phyloP scores from a whole-genome alignment of 2,888 invertebrate genomes.

The Cryptus armator region DNA sequence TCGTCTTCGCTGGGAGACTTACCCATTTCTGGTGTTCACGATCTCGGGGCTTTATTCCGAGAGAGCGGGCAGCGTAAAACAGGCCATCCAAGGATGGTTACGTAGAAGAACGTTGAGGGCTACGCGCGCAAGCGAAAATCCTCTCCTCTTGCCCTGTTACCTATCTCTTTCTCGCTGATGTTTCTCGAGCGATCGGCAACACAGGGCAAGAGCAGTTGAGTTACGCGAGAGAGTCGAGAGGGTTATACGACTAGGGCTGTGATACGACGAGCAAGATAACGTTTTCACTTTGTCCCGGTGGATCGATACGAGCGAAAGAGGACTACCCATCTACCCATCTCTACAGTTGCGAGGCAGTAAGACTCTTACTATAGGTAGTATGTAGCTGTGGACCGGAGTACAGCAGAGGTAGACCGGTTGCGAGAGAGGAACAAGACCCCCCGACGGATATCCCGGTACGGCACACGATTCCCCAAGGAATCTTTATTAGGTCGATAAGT shows the following conservation, averaged over 20 bases:
- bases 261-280: slow-evolving; percentile 59
- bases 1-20: slow-evolving; percentile 7
- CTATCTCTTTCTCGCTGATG: neutral
- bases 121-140: slow-evolving; percentile 1
- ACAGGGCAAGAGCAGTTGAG: slow-evolving; percentile 28
- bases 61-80: slow-evolving; percentile 43
- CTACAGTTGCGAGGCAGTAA: neutral
- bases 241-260: slow-evolving; percentile 37
- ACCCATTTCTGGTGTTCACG: neutral
- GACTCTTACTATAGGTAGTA: neutral
- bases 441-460: slow-evolving; percentile 47
- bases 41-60: slow-evolving; percentile 29
- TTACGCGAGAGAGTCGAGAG: slow-evolving; percentile 47
- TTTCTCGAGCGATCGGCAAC: neutral
- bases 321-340: slow-evolving; percentile 4
- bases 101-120: slow-evolving; percentile 14
- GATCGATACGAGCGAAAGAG: slow-evolving; percentile 55
- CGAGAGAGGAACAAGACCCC: slow-evolving; percentile 1
- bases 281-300: slow-evolving; percentile 65
- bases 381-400: neutral
- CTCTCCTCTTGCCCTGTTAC: no score
- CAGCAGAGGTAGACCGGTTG: slow-evolving; percentile 6
- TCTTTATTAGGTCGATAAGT: slow-evolving; percentile 71
- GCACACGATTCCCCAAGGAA: slow-evolving; percentile 64
- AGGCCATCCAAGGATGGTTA: slow-evolving; percentile 24